Conservation (phyloP, 2,888 invertebrate species). For the Acleris laterana region DNA sequence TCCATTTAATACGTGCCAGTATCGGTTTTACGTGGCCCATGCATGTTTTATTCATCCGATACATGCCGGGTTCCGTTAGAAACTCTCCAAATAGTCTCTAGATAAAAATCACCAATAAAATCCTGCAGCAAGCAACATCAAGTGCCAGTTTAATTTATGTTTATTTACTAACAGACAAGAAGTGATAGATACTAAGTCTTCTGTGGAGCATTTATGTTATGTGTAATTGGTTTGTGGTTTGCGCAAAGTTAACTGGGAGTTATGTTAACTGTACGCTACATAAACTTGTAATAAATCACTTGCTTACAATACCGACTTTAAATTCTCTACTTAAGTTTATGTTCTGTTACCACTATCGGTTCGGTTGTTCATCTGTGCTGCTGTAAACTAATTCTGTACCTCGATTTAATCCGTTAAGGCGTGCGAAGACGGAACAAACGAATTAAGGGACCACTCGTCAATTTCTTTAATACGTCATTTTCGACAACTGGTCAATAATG, state of each 20-base stretch:
- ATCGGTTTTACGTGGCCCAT: background rate
- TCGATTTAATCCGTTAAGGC: too few relatives aligned
- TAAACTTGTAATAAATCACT: too few relatives aligned
- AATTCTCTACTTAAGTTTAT: too few relatives aligned
- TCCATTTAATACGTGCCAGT: background rate
- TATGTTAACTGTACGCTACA: too few relatives aligned
- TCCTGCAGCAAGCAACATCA: background rate
- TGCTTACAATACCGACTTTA: too few relatives aligned
- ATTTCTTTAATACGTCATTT: too few relatives aligned
- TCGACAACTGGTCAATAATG: too few relatives aligned
- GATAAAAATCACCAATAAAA: conserved; percentile 19
- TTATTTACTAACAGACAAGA: conserved; percentile 7
- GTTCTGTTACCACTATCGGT: too few relatives aligned
- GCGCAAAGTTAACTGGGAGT: background rate
- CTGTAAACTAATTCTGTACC: too few relatives aligned
- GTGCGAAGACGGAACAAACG: too few relatives aligned
- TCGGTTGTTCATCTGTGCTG: too few relatives aligned
- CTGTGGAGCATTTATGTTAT: conserved; percentile 6
- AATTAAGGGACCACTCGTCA: too few relatives aligned
- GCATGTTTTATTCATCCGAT: background rate
- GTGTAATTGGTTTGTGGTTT: background rate
- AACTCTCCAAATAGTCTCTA: background rate
- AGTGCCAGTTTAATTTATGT: conserved; percentile 13
- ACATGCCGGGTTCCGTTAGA: conserved; percentile 5
- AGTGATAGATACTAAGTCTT: background rate